Evolutionary conservation across 2,113 vertebrate species (phyloP).

Genomic region (Nestor notabilis): DNA sequence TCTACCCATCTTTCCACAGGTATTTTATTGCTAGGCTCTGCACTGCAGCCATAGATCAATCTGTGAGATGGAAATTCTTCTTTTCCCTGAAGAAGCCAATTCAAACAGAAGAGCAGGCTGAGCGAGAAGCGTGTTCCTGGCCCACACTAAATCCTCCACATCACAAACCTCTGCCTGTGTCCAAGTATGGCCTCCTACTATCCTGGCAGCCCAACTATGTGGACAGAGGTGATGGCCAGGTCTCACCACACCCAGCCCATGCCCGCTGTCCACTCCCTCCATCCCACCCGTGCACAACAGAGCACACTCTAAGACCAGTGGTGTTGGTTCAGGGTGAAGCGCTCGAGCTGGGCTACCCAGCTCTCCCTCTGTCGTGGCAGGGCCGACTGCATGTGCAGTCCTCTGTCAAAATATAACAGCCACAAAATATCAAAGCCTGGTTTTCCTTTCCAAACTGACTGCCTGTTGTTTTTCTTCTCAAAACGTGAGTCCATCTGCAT

Average conservation of each 20-base stretch:
- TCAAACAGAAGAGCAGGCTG: neutral
- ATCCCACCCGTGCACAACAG: fast-evolving
- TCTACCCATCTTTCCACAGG: neutral
- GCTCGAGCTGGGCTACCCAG: fast-evolving
- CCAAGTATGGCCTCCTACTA: neutral
- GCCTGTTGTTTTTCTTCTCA: constrained; percentile 2
- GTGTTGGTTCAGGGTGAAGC: neutral
- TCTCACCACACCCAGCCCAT: fast-evolving
- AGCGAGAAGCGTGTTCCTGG: fast-evolving
- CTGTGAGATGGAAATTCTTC: neutral
- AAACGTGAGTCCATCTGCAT: neutral
- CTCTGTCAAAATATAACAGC: neutral
- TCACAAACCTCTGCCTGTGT: fast-evolving
- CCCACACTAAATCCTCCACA: neutral
- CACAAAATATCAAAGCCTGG: neutral
- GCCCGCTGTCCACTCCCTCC: neutral
- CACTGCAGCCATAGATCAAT: neutral
- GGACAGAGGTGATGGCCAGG: neutral
- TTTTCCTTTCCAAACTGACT: constrained; percentile 7
- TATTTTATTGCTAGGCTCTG: neutral
- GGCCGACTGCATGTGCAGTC: fast-evolving
- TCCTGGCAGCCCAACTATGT: fast-evolving
- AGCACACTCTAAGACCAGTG: neutral
- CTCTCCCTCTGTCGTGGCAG: neutral
- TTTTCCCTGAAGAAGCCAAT: neutral